Conservation (phyloP, 2,113 vertebrate species). For the Pterophyllum scalare region DNA sequence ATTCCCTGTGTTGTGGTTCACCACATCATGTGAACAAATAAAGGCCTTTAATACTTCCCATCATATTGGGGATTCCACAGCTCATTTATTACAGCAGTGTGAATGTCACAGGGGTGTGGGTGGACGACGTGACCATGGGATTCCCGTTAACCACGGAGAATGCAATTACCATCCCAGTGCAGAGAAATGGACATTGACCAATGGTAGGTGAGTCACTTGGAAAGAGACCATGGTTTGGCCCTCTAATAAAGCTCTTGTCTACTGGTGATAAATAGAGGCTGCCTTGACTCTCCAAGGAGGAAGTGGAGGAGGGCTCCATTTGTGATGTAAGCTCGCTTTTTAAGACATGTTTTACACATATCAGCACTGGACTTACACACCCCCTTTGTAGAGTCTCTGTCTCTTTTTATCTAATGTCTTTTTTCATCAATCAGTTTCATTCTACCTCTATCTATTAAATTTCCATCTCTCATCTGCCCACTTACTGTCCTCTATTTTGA, state of each 20-base stretch:
- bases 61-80: constrained; percentile 50
- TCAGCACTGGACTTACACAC: background rate
- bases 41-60: constrained; percentile 55
- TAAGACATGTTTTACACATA: background rate
- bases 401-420: constrained; percentile 35
- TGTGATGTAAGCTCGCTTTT: constrained; percentile 29
- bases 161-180: constrained; percentile 65
- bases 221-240: constrained; percentile 25
- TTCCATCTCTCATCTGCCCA: constrained; percentile 32
- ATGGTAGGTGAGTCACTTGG: constrained; percentile 65
- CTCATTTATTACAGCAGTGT: constrained; percentile 59
- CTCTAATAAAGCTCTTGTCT: constrained; percentile 55
- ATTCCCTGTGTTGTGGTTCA: background rate
- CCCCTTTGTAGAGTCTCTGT: constrained; percentile 4
- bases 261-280: constrained; percentile 52
- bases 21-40: constrained; percentile 13
- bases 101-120: constrained; percentile 64
- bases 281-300: constrained; percentile 18
- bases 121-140: constrained; percentile 48
- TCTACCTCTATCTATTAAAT: constrained; percentile 31
- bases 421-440: constrained; percentile 44
- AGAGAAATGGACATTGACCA: constrained; percentile 11
- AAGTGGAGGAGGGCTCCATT: background rate
- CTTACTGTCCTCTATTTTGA: constrained; percentile 41
- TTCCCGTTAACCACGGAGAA: constrained; percentile 63